Evolutionary conservation across 2,888 invertebrate genomes (phyloP), one percentile per base, ranked within the genome.

Genomic region (Slavum lentiscoides): DNA sequence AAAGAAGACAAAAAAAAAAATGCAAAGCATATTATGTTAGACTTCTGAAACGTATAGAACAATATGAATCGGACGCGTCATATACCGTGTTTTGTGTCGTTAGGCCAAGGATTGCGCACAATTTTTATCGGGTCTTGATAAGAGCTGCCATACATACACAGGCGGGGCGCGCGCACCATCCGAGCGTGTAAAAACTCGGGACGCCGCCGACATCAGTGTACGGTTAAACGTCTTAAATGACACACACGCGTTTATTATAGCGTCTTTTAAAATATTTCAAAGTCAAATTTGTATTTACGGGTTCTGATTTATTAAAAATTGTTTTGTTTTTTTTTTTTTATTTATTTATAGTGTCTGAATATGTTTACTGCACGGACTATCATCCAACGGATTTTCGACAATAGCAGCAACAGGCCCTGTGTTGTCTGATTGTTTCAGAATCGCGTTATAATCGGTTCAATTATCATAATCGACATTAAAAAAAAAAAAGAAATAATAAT

Each of bases 121-220:
- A 67, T 58, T 61, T 61, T 62, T 80, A 80, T 80, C 62, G 39
- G 17, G 17, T 43, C 23, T 66, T 19, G 72, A 72, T 80, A 72
- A 80, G 80, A 80, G 61, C 39, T 55, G 23, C 64, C 4, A 30
- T 30, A 30, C 4, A 30, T 30, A 30, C 30, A 30, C 30, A 30
- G 58, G 70, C 70, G 64, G 64, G 72, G 72, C 72, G 62, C 58
- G 64, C 72, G 30, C n/a, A 64, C 64, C 43, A 30, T 55, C 58
- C 23, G 55, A 19, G 5, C 43, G 21, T 66, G 30, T 30, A 62
- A 70, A 62, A 59, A 70, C 39, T 61, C 37, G 37, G 37, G 23
- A 62, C 53, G 53, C 58, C 19, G 19, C 58, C 55, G 23, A 76
- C 73, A 66, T 72, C 64, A 80, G 80, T 80, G 49, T 53, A 64